Base-by-base conservation (phyloP, 2,113 vertebrate species). In the Alligator mississippiensis region DNA sequence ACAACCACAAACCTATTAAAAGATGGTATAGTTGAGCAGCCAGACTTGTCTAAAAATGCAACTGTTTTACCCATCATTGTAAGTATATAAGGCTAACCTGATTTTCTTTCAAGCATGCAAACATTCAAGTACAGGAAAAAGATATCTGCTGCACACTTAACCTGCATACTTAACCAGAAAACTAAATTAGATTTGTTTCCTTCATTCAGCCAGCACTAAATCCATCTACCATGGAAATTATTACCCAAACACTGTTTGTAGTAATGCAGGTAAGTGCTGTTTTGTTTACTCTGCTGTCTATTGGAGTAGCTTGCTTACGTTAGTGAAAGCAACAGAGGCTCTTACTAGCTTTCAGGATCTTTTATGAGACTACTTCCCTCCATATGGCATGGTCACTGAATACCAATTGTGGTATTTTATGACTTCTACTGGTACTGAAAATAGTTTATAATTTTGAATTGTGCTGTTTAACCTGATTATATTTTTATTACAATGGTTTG, bases 181-280 rank as follows among this genome's bases (percentile, higher is more conserved):
- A 92, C 30, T 82, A 87, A 87, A 81, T 87, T 80, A 92, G 61
- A 94, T 96, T 91, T 5, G 64, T 95, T 90, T 11, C 17, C 92
- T 93, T 85, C 47, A 63, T 90, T 96, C 77, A 58, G 74, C 59
- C 91, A 90, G 91, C 81, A 77, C 28, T 77, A 3, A 1, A 61
- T 76, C 34, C 4, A 6, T 60, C 72, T 64, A 92, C 80, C 62
- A 60, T 75, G 95, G 87, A 80, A 93, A 80, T 93, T 63, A 89
- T 91, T 95, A 80, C 1, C 2, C 5, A 11, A 30, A 4, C 5
- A 19, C 80, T 90, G 78, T n/a, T 96, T 95, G 38, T 88, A 90
- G 80, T 58, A 93, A 87, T 22, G 15, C 9, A 81, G 34, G 54
- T 22, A 85, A 90, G 28, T 57, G 5, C 4, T 88, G 5, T 59